Percentiles rank a stretch among this genome's conserved stretches.
Conservation (phyloP, 1,140 invertebrate species). For the Teleopsis dalmanni region DNA sequence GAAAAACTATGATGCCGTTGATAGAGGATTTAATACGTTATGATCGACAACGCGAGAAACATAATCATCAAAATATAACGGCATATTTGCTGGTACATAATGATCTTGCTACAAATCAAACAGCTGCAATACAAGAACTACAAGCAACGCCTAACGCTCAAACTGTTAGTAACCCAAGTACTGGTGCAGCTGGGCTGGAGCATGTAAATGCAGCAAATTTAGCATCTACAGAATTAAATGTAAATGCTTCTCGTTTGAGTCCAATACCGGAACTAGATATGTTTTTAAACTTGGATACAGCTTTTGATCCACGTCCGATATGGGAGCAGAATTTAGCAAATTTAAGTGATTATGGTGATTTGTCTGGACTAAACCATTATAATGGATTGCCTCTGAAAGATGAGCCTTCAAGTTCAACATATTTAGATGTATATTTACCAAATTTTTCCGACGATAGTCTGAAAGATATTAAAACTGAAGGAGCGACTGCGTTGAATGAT, state of each 20-base stretch:
- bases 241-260: slow-evolving; percentile 10
- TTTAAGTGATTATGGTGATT: slow-evolving; percentile 37
- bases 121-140: slow-evolving; percentile 33
- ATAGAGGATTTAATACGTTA: slow-evolving; percentile 54
- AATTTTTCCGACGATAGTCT: slow-evolving; percentile 10
- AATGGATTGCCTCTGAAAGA: slow-evolving; percentile 38
- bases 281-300: slow-evolving; percentile 30
- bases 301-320: slow-evolving; percentile 35
- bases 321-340: slow-evolving; percentile 42
- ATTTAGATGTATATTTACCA: slow-evolving; percentile 25
- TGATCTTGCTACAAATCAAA: slow-evolving; percentile 28
- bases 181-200: slow-evolving; percentile 5
- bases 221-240: slow-evolving; percentile 14
- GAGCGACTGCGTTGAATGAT: slow-evolving; percentile 26
- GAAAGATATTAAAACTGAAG: not conserved
- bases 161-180: not conserved
- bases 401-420: slow-evolving; percentile 26
- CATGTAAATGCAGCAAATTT: slow-evolving; percentile 23
- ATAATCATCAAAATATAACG: slow-evolving; percentile 47
- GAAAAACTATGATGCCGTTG: slow-evolving; percentile 56
- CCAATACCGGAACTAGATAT: slow-evolving; percentile 24
- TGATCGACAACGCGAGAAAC: slow-evolving; percentile 28
- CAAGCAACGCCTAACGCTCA: slow-evolving; percentile 16
- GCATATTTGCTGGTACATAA: slow-evolving; percentile 50
- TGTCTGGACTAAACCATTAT: slow-evolving; percentile 28